These are phyloP conservation scores for Sturnus vulgaris DNA, from an alignment of 2,113 vertebrate species.

Conservation along the genomic window DNA sequence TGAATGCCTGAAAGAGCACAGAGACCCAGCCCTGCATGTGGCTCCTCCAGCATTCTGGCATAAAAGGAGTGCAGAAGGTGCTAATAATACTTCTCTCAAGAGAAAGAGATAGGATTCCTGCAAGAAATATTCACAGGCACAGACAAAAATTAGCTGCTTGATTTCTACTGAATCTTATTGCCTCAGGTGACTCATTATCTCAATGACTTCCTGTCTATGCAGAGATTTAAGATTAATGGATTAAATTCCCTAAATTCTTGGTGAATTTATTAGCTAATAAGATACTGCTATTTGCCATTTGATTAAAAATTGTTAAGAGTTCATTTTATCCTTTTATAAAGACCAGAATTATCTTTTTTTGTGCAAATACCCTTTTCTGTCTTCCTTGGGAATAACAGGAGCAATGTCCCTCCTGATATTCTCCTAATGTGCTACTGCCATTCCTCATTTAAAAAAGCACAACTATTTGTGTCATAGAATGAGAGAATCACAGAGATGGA, in stretches of 20 bases:
- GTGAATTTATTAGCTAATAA: conserved; percentile 42
- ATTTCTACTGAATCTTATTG: conserved; percentile 42
- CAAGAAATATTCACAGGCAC: conserved; percentile 28
- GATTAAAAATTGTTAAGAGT: conserved; percentile 11
- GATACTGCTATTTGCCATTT: neutral
- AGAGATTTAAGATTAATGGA: conserved; percentile 61
- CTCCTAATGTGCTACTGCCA: neutral
- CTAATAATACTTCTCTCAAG: conserved; percentile 30
- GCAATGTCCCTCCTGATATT: neutral
- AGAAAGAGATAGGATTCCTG: conserved; percentile 6
- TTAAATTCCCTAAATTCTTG: conserved; percentile 51
- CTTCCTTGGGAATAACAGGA: neutral
- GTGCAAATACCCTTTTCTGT: neutral
- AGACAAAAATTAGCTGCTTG: conserved; percentile 36
- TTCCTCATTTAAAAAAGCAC: neutral
- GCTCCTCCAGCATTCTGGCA: neutral
- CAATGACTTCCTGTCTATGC: conserved; percentile 25
- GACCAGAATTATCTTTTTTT: neutral
- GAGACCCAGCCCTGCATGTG: neutral
- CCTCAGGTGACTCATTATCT: conserved; percentile 65
- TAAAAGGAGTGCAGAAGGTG: neutral
- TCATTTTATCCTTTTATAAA: neutral
- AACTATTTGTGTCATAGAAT: neutral
- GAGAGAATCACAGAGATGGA: neutral
- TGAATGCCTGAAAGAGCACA: neutral